Conservation (phyloP, 2,888 invertebrate genomes). For the Acholoe squamosa region DNA sequence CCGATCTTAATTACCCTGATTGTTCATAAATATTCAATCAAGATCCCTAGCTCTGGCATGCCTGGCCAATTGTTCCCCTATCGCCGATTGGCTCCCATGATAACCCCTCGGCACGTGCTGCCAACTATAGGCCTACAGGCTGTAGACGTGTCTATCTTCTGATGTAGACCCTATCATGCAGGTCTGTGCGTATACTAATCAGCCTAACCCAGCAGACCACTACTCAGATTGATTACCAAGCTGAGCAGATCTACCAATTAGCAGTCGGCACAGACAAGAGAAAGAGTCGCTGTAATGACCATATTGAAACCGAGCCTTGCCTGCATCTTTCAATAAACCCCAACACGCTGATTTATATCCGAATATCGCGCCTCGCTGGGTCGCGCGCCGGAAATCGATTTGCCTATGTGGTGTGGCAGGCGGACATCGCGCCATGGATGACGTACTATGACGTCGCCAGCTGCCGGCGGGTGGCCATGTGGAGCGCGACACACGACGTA, state of each 20-base stretch:
- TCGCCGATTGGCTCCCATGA: not conserved
- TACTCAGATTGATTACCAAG: constrained; percentile 12
- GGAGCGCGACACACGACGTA: not conserved
- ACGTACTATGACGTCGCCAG: constrained; percentile 1
- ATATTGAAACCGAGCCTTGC: constrained; percentile 28
- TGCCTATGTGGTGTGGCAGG: not conserved
- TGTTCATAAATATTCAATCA: constrained; percentile 36
- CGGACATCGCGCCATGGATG: not conserved
- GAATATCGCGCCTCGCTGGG: not conserved
- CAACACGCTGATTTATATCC: constrained; percentile 29
- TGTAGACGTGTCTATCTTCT: not conserved
- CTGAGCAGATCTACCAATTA: constrained; percentile 24
- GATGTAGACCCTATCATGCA: not conserved
- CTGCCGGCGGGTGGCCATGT: constrained; percentile 10
- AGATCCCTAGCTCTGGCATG: constrained; percentile 5
- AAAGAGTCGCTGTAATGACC: not conserved
- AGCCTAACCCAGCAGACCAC: not conserved
- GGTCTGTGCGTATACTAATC: constrained; percentile 26
- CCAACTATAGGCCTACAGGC: not conserved
- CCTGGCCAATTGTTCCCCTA: not conserved
- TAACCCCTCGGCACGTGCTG: not conserved
- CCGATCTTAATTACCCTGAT: constrained; percentile 11
- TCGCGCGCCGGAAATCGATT: constrained; percentile 8
- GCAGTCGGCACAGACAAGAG: constrained; percentile 25
- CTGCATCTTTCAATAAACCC: constrained; percentile 35